These are phyloP conservation scores for Cassiopea xamachana DNA, from an alignment of 30 jellyfish, hydroid and myxozoan genomes.

Conservation along the genomic window DNA sequence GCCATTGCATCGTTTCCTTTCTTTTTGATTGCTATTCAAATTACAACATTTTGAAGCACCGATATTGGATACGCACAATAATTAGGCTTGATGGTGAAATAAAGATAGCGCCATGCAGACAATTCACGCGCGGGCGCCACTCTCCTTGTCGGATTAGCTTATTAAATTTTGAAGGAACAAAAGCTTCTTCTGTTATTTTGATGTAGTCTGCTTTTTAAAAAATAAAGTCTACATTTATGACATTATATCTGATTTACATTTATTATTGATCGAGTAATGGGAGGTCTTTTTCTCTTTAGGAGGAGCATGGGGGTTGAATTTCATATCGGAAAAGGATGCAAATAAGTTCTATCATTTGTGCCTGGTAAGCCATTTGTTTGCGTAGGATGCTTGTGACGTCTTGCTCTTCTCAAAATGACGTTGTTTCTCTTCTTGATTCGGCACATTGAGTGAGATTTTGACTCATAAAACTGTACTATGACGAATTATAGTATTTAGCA, in stretches of 20 bases:
- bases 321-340: conserved; percentile 91
- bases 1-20: neutral
- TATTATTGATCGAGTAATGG: too few relatives aligned
- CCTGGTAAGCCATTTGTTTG: conserved; percentile 41
- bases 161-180: too few relatives aligned
- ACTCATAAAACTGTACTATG: too few relatives aligned
- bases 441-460: too few relatives aligned
- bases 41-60: neutral
- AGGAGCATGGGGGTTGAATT: conserved; percentile 99
- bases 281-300: conserved; percentile 37
- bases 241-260: too few relatives aligned
- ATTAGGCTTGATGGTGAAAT: neutral
- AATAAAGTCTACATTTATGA: too few relatives aligned
- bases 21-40: neutral
- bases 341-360: conserved; percentile 62
- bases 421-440: too few relatives aligned
- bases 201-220: too few relatives aligned
- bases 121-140: neutral
- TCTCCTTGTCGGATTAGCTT: neutral
- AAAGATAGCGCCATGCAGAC: neutral
- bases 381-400: too few relatives aligned
- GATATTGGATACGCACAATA: neutral
- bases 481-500: too few relatives aligned
- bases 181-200: too few relatives aligned
- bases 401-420: too few relatives aligned